These are phyloP conservation scores for Hippocampus mohnikei DNA, from an alignment of 2,113 vertebrate species.

Conservation along the genomic window DNA sequence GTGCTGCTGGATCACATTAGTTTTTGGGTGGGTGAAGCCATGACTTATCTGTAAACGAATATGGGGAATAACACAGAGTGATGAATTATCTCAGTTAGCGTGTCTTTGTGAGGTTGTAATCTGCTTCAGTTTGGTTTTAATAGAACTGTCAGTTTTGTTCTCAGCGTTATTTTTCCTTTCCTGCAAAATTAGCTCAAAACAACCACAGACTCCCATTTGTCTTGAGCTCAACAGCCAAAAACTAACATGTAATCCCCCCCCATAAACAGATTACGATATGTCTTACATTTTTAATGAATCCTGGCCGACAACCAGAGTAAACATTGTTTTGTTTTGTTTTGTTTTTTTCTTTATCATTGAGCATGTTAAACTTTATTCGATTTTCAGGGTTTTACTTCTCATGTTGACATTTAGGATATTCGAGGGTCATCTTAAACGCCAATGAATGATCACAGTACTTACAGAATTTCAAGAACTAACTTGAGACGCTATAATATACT, in stretches of 20 bases:
- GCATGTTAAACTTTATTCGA: background rate
- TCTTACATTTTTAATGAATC: background rate
- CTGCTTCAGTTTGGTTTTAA: slow-evolving; percentile 14
- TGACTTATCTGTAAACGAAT: slow-evolving; percentile 1
- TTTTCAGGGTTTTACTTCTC: background rate
- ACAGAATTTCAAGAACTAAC: background rate
- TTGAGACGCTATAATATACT: no score
- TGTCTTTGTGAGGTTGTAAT: slow-evolving; percentile 3
- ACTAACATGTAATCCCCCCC: background rate
- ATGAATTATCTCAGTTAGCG: background rate
- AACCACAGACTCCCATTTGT: background rate
- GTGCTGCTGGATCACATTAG: slow-evolving; percentile 29
- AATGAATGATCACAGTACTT: background rate
- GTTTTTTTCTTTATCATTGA: background rate
- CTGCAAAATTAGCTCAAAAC: background rate
- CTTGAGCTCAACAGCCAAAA: background rate
- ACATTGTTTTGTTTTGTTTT: background rate
- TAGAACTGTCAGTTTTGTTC: slow-evolving; percentile 5
- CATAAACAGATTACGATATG: background rate
- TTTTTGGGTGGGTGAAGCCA: slow-evolving; percentile 12
- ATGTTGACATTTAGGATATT: background rate
- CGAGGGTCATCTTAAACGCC: background rate
- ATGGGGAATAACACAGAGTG: background rate
- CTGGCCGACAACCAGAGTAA: background rate
- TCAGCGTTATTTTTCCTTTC: slow-evolving; percentile 1